Evolutionary conservation across 2,888 invertebrate genomes (phyloP).

Genomic region (Cerastis rubricosa): DNA sequence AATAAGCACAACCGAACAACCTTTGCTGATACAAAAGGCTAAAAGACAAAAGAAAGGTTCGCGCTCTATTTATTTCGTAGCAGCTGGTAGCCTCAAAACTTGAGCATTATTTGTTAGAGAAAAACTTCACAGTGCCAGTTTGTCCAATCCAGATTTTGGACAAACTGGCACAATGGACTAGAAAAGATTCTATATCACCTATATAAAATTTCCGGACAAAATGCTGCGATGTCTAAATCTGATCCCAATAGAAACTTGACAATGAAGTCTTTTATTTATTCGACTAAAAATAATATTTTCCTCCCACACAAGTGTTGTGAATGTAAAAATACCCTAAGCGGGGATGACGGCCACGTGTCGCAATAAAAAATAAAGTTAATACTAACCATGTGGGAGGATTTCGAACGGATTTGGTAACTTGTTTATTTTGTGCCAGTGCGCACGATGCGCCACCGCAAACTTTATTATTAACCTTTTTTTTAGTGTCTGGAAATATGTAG

Average conservation of each 20-base stretch:
- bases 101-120: not conserved
- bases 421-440: slow-evolving; percentile 64
- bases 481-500: not conserved
- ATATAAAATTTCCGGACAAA: no score
- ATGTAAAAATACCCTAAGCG: slow-evolving; percentile 77
- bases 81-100: not conserved
- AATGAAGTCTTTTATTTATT: slow-evolving; percentile 22
- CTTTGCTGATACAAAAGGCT: slow-evolving; percentile 53
- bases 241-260: slow-evolving; percentile 25
- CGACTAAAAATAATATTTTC: slow-evolving; percentile 39
- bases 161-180: no score
- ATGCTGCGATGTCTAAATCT: slow-evolving; percentile 12
- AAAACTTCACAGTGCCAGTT: not conserved
- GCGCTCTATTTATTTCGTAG: slow-evolving; percentile 23
- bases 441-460: slow-evolving; percentile 52
- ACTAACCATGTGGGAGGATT: slow-evolving; percentile 61
- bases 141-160: no score
- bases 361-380: slow-evolving; percentile 53
- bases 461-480: slow-evolving; percentile 48
- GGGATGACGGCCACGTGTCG: slow-evolving; percentile 69
- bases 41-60: slow-evolving; percentile 48
- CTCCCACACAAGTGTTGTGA: slow-evolving; percentile 60
- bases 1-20: slow-evolving; percentile 19
- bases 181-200: no score
- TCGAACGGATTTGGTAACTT: slow-evolving; percentile 66